Base-by-base conservation (phyloP, 2,113 vertebrate genomes). In the Sinosuthora webbiana region DNA sequence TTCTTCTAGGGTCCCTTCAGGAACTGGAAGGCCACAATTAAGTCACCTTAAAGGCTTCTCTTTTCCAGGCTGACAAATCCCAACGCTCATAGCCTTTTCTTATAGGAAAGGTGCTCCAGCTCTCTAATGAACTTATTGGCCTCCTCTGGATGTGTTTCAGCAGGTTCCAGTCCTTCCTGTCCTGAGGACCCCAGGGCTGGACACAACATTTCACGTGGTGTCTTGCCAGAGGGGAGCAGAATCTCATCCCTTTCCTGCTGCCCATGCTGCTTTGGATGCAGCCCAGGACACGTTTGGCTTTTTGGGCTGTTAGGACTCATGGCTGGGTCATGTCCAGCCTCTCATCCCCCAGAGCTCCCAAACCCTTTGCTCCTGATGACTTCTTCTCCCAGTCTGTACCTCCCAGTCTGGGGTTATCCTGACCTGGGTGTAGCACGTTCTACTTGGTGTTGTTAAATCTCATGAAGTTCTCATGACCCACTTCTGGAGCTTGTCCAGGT, bases 211-310 rank as follows among this genome's bases (percentile, higher is more conserved):
- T 16, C 20, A 30, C 6, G 5, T n/a, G 18, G 18, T 11, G 3
- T 67, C 19, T 45, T 23, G 44, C 5, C 39, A 60, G 39, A 52
- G 23, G 18, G 20, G 7, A 25, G 9, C 28, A 59, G 52, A 82
- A 60, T 59, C 33, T 8, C 7, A 13, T 81, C 19, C 7, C 7
- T 57, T 4, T 13, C 13, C 23, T 65, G 33, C 44, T 75, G 45
- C 0, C 59, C 31, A 49, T 0, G 0, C 28, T 59, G 60, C 24
- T 59, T 11, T 67, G 62, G 45, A 10, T 67, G 33, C 42, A 59
- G 8, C 27, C 15, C 68, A 74, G 68, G 44, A 6, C 20, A 39
- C 0, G 0, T 25, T 10, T 45, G 33, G 60, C 23, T 45, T 8
- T 68, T 30, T 68, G 62, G 21, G 16, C 62, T 13, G 14, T 1